Base-by-base conservation (phyloP, 2,888 invertebrate species). In the Altica lythri region DNA sequence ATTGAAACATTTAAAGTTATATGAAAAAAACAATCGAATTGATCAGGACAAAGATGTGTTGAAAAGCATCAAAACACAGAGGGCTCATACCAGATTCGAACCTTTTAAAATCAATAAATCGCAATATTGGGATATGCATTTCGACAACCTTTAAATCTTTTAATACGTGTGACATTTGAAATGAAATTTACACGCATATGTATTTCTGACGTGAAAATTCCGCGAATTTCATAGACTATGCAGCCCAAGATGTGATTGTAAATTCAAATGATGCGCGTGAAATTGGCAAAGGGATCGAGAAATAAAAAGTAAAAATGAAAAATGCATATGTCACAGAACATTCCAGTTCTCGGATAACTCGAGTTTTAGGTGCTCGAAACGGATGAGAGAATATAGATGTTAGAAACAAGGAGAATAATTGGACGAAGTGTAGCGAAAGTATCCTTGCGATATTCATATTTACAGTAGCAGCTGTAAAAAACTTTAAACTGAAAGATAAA, bases 221-320 rank as follows among this genome's bases (percentile, higher is more conserved):
- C 29, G 25, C 29, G 18, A 29, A 29, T 38, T 27, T 18, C 29
- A n/a, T 27, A 38, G 27, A 27, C 45, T 38, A 19, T 43, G 38
- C 27, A 47, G 14, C 27, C 14, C 16, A 32, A 43, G 43, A 43
- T 35, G 35, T 43, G 53, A 43, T 48, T 37, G 29, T 35, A 43
- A 47, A 53, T 53, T 53, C 53, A 43, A 48, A 53, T 53, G 53
- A 37, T 44, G 29, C 48, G 47, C 53, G 42, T 29, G 35, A 53
- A 43, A 53, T 53, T 43, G 48, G 34, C 43, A 53, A 37, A 48
- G 43, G 42, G 27, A 48, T 29, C 42, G 10, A 4, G 6, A n/a
- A 32, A 48, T 30, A 46, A 47, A 47, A 10, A 32, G 16, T n/a
- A n/a, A 19, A 32, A 44, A 44, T 29, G 25, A 43, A 48, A 43